These are phyloP conservation scores for Agriopis aurantiaria DNA, from an alignment of 2,888 invertebrate genomes.

Conservation along the genomic window DNA sequence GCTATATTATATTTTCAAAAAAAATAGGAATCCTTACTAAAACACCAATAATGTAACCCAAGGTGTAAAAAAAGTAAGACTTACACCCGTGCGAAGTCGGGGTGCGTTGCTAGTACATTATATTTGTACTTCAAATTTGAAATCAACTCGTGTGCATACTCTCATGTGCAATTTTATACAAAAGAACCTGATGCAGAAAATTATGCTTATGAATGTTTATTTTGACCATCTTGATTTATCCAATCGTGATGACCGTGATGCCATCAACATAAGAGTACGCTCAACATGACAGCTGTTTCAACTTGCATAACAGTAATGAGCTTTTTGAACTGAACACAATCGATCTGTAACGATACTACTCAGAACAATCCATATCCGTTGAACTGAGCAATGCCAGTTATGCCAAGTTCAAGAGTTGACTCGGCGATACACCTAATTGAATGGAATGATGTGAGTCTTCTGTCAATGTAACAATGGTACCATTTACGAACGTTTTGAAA, in stretches of 20 bases:
- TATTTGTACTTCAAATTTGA: no score
- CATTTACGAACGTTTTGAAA: conserved; percentile 26
- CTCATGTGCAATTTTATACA: no score
- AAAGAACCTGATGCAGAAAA: neutral
- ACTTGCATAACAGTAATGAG: conserved; percentile 20
- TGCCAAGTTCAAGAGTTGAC: conserved; percentile 44
- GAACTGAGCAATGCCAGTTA: conserved; percentile 7
- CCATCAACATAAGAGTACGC: neutral
- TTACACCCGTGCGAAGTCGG: no score
- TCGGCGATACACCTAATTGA: conserved; percentile 47
- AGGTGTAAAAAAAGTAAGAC: no score
- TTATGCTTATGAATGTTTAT: neutral
- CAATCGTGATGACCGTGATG: conserved; percentile 18
- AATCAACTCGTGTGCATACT: no score
- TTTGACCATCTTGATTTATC: conserved; percentile 11
- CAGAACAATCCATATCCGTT: conserved; percentile 22
- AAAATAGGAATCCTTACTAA: no score
- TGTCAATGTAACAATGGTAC: conserved; percentile 31
- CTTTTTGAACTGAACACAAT: conserved; percentile 30
- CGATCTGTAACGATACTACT: conserved; percentile 25
- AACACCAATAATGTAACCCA: no score
- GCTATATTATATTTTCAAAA: no score
- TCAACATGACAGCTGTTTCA: conserved; percentile 20
- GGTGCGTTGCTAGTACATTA: no score
- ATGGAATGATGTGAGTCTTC: conserved; percentile 29